phyloP scores from a whole-genome alignment of 2,113 vertebrate species.

The Crotalus tigris region DNA sequence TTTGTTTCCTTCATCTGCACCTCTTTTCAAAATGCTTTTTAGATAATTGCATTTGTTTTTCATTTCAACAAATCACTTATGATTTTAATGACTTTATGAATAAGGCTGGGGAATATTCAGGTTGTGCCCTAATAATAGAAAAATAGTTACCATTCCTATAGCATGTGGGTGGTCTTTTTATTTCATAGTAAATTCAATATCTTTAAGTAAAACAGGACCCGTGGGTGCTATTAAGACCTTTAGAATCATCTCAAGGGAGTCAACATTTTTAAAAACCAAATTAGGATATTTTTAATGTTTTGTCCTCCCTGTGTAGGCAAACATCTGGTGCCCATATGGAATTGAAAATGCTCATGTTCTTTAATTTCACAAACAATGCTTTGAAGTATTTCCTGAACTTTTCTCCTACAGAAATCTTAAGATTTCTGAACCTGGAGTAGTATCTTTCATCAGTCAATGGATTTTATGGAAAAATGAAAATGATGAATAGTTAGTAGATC shows the following conservation, averaged over 20 bases:
- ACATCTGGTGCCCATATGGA: constrained; percentile 8
- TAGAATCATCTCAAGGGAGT: background rate
- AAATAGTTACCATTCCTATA: background rate
- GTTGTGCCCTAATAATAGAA: background rate
- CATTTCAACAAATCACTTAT: background rate
- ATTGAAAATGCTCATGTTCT: background rate
- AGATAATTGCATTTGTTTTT: background rate
- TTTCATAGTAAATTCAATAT: constrained; percentile 5
- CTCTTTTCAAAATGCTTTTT: background rate
- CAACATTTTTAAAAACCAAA: background rate
- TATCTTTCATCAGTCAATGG: background rate
- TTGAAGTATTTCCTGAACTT: background rate
- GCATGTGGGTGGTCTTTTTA: background rate
- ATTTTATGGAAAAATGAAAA: background rate
- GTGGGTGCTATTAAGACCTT: background rate
- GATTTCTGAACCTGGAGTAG: background rate
- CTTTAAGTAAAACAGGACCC: constrained; percentile 11
- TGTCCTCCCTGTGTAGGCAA: background rate
- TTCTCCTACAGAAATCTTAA: background rate
- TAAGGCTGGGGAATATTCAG: background rate
- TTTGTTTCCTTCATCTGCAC: background rate
- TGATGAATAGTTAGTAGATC: background rate
- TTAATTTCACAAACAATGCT: background rate
- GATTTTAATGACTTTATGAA: background rate
- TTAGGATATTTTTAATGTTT: background rate